These are phyloP conservation scores for Melitaea cinxia DNA, from an alignment of 1,140 invertebrate genomes.

Conservation along the genomic window DNA sequence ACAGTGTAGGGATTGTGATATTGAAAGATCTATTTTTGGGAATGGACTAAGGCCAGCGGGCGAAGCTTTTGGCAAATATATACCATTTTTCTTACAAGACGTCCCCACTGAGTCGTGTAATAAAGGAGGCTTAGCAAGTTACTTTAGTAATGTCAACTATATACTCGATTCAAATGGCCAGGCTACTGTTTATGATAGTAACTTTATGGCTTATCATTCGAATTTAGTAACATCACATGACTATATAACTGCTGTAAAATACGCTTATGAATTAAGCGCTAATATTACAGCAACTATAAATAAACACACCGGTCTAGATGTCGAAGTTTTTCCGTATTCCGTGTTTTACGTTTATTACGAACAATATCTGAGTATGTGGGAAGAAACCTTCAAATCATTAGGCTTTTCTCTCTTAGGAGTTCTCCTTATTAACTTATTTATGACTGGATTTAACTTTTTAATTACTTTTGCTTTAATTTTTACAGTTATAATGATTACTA, in stretches of 20 bases:
- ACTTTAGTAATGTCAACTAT: constrained; percentile 85
- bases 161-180: constrained; percentile 81
- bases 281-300: constrained; percentile 89
- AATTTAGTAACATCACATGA: constrained; percentile 90
- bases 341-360: constrained; percentile 97
- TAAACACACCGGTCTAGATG: constrained; percentile 68
- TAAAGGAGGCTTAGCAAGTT: constrained; percentile 89
- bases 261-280: constrained; percentile 87
- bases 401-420: constrained; percentile 88
- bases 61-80: constrained; percentile 87
- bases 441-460: constrained; percentile 92
- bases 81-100: constrained; percentile 92
- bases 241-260: constrained; percentile 90
- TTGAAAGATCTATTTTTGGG: constrained; percentile 65
- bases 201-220: constrained; percentile 95
- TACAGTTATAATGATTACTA: constrained; percentile 90
- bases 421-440: constrained; percentile 89
- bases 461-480: constrained; percentile 89
- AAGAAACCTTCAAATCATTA: constrained; percentile 90
- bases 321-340: constrained; percentile 94
- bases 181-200: constrained; percentile 84
- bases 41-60: constrained; percentile 76
- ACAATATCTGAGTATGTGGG: constrained; percentile 95
- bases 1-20: constrained; percentile 70
- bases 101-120: constrained; percentile 89